Percentiles rank a stretch among this genome's conserved stretches.
Evolutionary conservation across 1,140 invertebrate species (phyloP).

Genomic region (Bombus waltoni): DNA sequence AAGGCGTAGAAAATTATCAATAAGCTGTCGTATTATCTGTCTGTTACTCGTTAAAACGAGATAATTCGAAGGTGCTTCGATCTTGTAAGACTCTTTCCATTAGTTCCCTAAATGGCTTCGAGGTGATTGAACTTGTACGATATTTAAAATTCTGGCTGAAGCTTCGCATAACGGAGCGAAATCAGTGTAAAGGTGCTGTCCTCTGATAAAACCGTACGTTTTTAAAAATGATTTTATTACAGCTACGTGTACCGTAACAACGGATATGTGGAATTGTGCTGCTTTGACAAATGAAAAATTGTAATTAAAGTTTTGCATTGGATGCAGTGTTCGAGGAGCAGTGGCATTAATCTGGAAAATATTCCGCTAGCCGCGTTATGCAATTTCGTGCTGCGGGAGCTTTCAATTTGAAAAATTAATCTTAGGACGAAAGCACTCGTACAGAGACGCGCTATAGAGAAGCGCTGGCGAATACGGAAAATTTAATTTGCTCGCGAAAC

Average conservation of each 20-base stretch:
- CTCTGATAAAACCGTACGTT: no score
- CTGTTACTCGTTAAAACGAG: background rate
- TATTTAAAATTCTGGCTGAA: background rate
- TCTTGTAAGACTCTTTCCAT: background rate
- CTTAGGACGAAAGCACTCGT: constrained; percentile 14
- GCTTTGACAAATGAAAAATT: background rate
- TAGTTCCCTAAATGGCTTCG: background rate
- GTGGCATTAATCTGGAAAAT: constrained; percentile 7
- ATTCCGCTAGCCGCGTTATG: background rate
- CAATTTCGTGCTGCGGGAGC: background rate
- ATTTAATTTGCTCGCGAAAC: constrained; percentile 46
- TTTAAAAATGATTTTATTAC: background rate
- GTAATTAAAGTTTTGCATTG: background rate
- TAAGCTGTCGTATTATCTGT: background rate
- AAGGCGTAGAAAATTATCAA: background rate
- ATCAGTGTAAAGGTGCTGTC: no score
- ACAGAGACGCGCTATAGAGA: background rate
- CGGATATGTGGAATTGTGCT: no score
- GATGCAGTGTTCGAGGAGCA: background rate
- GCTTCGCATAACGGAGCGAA: no score
- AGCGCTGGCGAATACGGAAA: constrained; percentile 26
- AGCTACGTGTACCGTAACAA: background rate
- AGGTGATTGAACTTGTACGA: background rate
- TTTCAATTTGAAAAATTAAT: constrained; percentile 50
- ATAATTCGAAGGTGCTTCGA: background rate